Percentiles rank a stretch among this genome's conserved stretches.
phyloP scores from a whole-genome alignment of 2,113 vertebrate species.

The Zosterops pallidus region DNA sequence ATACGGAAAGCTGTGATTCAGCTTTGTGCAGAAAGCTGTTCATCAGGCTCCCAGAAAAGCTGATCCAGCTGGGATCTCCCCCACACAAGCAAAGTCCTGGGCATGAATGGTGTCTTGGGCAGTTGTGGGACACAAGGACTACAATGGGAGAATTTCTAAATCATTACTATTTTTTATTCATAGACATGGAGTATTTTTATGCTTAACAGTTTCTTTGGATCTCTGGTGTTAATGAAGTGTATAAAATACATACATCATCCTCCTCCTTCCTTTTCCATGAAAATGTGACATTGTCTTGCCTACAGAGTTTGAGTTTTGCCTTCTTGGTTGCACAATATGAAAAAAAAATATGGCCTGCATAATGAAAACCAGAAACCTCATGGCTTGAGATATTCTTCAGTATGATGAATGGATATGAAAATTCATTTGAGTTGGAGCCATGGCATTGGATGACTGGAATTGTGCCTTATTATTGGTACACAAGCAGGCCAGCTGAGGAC shows the following conservation, averaged over 20 bases:
- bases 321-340: neutral
- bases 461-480: neutral
- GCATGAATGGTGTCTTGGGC: neutral
- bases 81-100: neutral
- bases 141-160: neutral
- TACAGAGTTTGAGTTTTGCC: neutral
- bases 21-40: neutral
- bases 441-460: neutral
- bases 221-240: neutral
- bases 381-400: neutral
- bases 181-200: neutral
- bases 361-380: neutral
- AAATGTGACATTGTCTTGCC: neutral
- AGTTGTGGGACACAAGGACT: neutral
- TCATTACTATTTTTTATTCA: neutral
- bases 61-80: neutral
- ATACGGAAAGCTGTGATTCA: neutral
- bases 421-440: neutral
- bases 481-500: neutral
- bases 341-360: neutral
- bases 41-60: neutral
- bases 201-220: neutral
- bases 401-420: neutral
- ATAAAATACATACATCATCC: neutral
- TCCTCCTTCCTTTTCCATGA: neutral